Base-by-base conservation (phyloP, 2,888 invertebrate genomes). In the Salticus scenicus region DNA sequence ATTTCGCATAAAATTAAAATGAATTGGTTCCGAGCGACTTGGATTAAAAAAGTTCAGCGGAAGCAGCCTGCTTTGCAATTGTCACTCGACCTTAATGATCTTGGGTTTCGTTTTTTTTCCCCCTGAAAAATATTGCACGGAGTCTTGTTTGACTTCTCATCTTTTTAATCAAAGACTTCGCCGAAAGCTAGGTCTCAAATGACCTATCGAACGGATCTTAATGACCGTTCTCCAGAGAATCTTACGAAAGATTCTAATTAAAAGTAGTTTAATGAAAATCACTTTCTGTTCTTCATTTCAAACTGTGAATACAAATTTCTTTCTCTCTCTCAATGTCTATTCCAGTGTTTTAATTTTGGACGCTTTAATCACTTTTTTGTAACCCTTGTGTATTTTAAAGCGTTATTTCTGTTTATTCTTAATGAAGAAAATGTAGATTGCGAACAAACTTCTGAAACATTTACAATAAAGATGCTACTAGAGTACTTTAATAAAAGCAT, bases 181-280 rank as follows among this genome's bases (percentile, higher is more conserved):
- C 83, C 83, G 77, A 73, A 67, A 83, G 83, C 77, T 57, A 83
- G 77, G 67, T 72, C 77, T 77, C 64, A 47, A 83, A 83, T 83
- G 83, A 83, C 83, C 83, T 77, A 83, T 83, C 83, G 83, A 72
- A 72, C 77, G 51, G 71, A 77, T 72, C 76, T 83, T 83, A 83
- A 83, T 83, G 83, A 83, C 83, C 73, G 47, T 63, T 64, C 82
- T 57, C 82, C 63, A 31, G 82, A 82, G 82, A 20, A 28, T 51
- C 66, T 77, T 77, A 77, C 83, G 83, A 83, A 83, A 63, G 77
- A 47, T 83, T 83, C 83, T 83, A 83, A 83, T 83, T 83, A 83
- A 83, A 83, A 83, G 72, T 77, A 77, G 76, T 83, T 83, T 83
- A 83, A 83, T 83, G 83, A 83, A 83, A 83, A 83, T 83, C 83